Conservation (phyloP, 2,797 vertebrate species). For the Bovichtus diacanthus region DNA sequence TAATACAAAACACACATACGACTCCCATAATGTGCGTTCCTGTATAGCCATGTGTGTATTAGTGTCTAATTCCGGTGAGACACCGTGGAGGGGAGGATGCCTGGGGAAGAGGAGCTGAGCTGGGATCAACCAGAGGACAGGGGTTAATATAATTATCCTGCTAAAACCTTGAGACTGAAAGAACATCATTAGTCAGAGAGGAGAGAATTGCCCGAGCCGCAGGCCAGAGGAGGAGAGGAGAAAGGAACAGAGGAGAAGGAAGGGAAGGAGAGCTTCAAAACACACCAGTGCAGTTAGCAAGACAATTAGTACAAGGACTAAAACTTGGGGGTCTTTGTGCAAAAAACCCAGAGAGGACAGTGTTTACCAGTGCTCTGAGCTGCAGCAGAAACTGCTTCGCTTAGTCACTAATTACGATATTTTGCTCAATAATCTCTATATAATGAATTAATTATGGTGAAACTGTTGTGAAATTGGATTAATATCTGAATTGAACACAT, state of each 20-base stretch:
- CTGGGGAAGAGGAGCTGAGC: conserved; percentile 70
- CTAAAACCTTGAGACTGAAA: conserved; percentile 83
- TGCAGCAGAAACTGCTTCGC: conserved; percentile 1
- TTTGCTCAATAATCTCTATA: conserved; percentile 41
- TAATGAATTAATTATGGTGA: conserved; percentile 42
- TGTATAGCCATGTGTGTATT: conserved; percentile 39
- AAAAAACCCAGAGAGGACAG: conserved; percentile 20
- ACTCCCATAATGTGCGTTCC: not conserved
- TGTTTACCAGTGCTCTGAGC: conserved; percentile 56
- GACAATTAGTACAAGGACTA: conserved; percentile 74
- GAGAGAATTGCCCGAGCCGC: conserved; percentile 67
- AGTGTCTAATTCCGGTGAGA: conserved; percentile 62
- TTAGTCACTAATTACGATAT: conserved; percentile 45
- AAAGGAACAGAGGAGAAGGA: conserved; percentile 1
- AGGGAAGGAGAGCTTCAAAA: conserved; percentile 61
- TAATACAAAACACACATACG: conserved; percentile 34
- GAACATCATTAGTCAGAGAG: conserved; percentile 83
- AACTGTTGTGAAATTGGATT: conserved; percentile 31
- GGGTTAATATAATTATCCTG: conserved; percentile 86
- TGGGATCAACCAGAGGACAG: conserved; percentile 81
- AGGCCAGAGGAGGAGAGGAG: conserved; percentile 48
- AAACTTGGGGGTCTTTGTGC: conserved; percentile 62
- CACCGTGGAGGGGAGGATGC: conserved; percentile 53
- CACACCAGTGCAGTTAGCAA: conserved; percentile 68
- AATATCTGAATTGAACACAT: conserved; percentile 19